Conservation (phyloP, 2,797 vertebrate species). For the Gymnoscopelus microlampas region DNA sequence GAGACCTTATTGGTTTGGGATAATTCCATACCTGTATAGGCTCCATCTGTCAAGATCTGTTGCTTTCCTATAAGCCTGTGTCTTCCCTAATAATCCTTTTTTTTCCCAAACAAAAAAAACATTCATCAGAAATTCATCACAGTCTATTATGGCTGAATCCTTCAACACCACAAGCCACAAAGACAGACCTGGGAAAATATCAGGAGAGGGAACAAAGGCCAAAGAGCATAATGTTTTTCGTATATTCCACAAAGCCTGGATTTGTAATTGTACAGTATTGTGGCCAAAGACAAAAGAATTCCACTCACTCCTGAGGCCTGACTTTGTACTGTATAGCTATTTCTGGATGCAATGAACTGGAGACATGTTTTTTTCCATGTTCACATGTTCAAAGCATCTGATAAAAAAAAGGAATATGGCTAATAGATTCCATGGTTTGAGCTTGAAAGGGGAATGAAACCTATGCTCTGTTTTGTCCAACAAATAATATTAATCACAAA, state of each 20-base stretch:
- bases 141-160: slow-evolving; percentile 31
- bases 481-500: no score
- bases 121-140: slow-evolving; percentile 52
- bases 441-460: no score
- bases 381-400: no score
- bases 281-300: slow-evolving; percentile 8
- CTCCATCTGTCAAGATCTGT: slow-evolving; percentile 54
- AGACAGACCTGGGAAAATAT: slow-evolving; percentile 31
- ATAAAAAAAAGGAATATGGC: no score
- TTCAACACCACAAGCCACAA: slow-evolving; percentile 37
- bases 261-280: slow-evolving; percentile 2
- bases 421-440: no score
- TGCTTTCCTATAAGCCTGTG: slow-evolving; percentile 49
- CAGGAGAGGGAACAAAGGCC: not conserved
- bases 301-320: slow-evolving; percentile 15
- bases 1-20: slow-evolving; percentile 53
- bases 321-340: slow-evolving; percentile 10
- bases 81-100: slow-evolving; percentile 55
- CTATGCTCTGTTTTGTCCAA: no score
- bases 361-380: no score
- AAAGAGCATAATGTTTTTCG: not conserved
- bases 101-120: slow-evolving; percentile 57
- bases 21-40: slow-evolving; percentile 62
- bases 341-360: no score
- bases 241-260: slow-evolving; percentile 21